phyloP scores from a whole-genome alignment of 2,113 vertebrate genomes.

The Paradoxurus hermaphroditus region DNA sequence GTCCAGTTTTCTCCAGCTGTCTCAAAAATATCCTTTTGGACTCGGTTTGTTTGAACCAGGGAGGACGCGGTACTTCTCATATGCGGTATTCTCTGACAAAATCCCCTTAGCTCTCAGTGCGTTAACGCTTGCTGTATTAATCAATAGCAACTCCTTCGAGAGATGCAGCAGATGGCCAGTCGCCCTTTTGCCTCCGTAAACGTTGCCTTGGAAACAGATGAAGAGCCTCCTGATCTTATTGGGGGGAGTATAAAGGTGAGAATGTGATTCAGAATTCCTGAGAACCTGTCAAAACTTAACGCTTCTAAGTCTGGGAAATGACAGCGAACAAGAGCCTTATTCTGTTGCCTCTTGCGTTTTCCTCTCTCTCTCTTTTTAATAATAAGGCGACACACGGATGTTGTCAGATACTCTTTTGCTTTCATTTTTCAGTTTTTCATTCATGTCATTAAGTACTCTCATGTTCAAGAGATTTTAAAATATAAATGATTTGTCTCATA shows the following conservation, averaged over 20 bases:
- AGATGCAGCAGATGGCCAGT: conserved; percentile 99
- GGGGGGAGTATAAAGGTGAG: conserved; percentile 98
- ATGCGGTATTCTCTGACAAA: background rate
- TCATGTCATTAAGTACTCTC: background rate
- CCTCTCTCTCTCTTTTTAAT: background rate
- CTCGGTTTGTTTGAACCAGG: background rate
- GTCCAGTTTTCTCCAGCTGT: background rate
- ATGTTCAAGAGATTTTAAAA: conserved; percentile 39
- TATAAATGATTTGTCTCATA: conserved; percentile 31
- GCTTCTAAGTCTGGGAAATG: background rate
- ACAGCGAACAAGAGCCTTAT: background rate
- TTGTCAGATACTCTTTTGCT: background rate
- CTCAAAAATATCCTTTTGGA: background rate
- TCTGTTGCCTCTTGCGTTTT: background rate
- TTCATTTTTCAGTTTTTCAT: conserved; percentile 3
- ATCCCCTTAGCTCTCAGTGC: background rate
- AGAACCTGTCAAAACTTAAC: background rate
- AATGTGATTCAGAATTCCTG: background rate
- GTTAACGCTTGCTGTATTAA: conserved; percentile 32
- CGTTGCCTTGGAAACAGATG: conserved; percentile 98
- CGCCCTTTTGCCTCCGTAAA: conserved; percentile 99
- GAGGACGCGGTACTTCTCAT: background rate
- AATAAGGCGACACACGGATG: background rate
- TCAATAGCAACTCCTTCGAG: conserved; percentile 96
- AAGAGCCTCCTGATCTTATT: conserved; percentile 98